A percentile compares a stretch with the other conserved stretches of the same genome.
phyloP scores from a whole-genome alignment of 2,888 invertebrate genomes.

The Ceraclea dissimilis region DNA sequence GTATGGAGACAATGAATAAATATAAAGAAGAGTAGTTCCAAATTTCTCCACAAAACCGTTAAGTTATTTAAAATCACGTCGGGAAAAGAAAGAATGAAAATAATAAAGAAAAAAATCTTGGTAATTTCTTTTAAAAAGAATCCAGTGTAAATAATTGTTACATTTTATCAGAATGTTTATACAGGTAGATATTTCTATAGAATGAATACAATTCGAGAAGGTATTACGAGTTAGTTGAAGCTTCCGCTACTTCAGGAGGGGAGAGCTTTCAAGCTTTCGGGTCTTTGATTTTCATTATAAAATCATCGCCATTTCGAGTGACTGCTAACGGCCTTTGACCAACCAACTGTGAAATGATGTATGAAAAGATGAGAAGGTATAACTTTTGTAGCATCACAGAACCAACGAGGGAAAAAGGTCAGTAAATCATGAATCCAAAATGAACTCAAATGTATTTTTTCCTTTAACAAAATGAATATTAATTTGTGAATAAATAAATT shows the following conservation, averaged over 20 bases:
- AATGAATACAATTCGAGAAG: background rate
- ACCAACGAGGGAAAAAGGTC: conserved; percentile 7
- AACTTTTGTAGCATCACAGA: conserved; percentile 3
- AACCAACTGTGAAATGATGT: conserved; percentile 19
- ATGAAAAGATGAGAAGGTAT: conserved; percentile 7
- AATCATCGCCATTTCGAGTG: conserved; percentile 22
- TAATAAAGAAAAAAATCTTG: too few species aligned
- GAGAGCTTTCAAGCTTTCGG: background rate
- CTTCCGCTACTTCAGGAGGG: background rate
- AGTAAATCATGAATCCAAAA: conserved; percentile 2
- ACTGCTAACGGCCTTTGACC: conserved; percentile 19
- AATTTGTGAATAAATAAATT: background rate
- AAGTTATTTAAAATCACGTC: too few species aligned
- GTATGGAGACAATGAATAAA: too few species aligned
- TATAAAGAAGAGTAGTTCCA: too few species aligned
- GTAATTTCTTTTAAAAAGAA: too few species aligned
- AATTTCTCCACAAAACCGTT: too few species aligned
- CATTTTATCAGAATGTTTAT: too few species aligned
- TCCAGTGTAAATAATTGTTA: too few species aligned
- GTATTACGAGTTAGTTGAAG: background rate
- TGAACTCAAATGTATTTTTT: background rate
- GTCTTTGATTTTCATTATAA: conserved; percentile 22
- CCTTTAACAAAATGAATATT: background rate
- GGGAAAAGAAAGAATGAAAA: too few species aligned
- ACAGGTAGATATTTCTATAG: too few species aligned